A percentile compares a stretch with the other conserved stretches of the same genome.
Conservation (phyloP, 2,113 vertebrate species). For the Xiphophorus hellerii region DNA sequence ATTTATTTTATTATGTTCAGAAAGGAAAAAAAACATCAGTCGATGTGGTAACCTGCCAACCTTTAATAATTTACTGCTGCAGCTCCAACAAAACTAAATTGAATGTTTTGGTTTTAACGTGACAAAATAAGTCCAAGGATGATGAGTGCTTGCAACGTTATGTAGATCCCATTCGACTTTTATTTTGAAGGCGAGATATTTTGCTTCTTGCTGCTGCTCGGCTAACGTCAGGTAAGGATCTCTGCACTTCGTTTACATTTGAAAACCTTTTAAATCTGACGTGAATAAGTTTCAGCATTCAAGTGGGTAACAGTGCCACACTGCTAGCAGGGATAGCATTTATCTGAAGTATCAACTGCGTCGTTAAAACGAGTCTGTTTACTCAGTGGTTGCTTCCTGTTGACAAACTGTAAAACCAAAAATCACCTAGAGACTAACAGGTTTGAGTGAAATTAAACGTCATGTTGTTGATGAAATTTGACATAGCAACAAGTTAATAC, state of each 20-base stretch:
- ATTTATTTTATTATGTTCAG: too few species aligned
- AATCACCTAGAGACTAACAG: background rate
- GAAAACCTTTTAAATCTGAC: rapidly evolving
- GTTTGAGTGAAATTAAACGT: background rate
- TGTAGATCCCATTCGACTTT: conserved; percentile 9
- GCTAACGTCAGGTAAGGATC: conserved; percentile 6
- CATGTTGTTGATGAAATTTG: background rate
- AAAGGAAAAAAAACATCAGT: too few species aligned
- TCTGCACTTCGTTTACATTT: background rate
- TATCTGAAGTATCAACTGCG: background rate
- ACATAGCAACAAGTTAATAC: background rate
- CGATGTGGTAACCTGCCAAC: too few species aligned
- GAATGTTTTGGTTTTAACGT: too few species aligned
- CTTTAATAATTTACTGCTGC: too few species aligned
- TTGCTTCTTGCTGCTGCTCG: background rate
- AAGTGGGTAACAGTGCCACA: background rate
- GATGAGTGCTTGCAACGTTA: background rate
- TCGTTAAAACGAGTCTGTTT: background rate
- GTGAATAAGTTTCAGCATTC: background rate
- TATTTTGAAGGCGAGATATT: conserved; percentile 53
- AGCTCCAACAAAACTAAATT: too few species aligned
- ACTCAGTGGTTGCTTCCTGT: background rate
- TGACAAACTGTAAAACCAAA: background rate
- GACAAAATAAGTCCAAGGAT: background rate
- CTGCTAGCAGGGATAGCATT: background rate